phyloP scores from a whole-genome alignment of 2,888 invertebrate species.

The Troides helena region DNA sequence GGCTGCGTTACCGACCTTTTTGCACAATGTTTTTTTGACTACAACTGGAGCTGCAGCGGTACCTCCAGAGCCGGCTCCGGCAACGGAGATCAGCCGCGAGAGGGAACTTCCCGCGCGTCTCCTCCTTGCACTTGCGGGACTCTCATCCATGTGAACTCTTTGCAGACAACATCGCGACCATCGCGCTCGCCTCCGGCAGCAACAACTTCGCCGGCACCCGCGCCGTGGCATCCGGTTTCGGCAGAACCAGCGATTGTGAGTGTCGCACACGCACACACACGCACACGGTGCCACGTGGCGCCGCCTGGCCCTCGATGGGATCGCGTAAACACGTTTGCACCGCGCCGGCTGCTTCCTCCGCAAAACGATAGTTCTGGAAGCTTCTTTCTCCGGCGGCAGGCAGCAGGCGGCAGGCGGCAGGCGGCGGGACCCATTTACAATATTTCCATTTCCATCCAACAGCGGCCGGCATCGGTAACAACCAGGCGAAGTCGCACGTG shows the following conservation, averaged over 20 bases:
- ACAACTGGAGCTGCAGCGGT: background rate
- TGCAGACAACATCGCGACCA: constrained; percentile 35
- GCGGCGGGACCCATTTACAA: background rate
- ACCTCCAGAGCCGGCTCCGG: background rate
- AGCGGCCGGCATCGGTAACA: constrained; percentile 37
- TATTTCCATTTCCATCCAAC: background rate
- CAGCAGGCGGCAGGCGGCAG: no score
- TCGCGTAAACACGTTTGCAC: no score
- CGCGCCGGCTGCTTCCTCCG: no score
- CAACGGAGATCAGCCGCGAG: background rate
- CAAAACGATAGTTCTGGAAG: no score
- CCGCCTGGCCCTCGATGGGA: no score
- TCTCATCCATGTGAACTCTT: background rate
- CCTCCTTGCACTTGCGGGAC: background rate
- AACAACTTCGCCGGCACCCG: constrained; percentile 36
- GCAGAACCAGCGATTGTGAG: constrained; percentile 42
- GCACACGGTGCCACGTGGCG: background rate
- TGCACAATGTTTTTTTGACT: background rate
- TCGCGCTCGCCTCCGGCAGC: constrained; percentile 37
- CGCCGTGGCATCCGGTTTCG: constrained; percentile 43
- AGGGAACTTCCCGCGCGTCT: background rate
- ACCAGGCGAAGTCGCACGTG: constrained; percentile 36
- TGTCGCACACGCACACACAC: background rate
- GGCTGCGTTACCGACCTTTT: no score
- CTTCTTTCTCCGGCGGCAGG: no score